Conservation (phyloP, 2,113 vertebrate species). For the Stigmatopora nigra region DNA sequence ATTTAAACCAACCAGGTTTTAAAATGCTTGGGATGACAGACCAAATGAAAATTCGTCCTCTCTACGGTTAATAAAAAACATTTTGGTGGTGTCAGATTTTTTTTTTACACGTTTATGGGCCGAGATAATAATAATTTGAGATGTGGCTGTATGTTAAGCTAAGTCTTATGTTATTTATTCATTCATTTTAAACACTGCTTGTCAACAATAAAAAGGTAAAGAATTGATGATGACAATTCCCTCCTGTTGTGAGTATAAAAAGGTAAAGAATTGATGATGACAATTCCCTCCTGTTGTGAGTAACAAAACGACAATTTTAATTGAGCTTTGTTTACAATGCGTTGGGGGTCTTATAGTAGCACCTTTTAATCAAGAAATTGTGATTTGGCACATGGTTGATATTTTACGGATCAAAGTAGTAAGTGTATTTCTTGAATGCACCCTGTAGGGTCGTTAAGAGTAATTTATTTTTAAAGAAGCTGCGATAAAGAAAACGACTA, state of each 20-base stretch:
- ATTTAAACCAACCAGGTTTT: neutral
- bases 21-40: neutral
- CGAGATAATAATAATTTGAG: neutral
- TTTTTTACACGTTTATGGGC: neutral
- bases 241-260: neutral
- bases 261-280: neutral
- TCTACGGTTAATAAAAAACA: neutral
- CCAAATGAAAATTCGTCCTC: neutral
- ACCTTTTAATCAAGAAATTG: neutral
- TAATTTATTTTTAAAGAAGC: neutral
- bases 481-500: neutral
- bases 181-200: too few species aligned
- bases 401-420: neutral
- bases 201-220: too few species aligned
- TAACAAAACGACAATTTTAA: neutral
- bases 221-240: neutral
- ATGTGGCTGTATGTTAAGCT: neutral
- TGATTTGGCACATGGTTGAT: neutral
- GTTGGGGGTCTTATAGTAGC: neutral
- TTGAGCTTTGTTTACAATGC: neutral
- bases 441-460: neutral
- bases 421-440: neutral
- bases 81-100: neutral
- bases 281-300: neutral
- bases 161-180: neutral